Evolutionary conservation across 37 sponge, comb jelly and placozoan genomes (phyloP).

Genomic region (Ianthella basta): DNA sequence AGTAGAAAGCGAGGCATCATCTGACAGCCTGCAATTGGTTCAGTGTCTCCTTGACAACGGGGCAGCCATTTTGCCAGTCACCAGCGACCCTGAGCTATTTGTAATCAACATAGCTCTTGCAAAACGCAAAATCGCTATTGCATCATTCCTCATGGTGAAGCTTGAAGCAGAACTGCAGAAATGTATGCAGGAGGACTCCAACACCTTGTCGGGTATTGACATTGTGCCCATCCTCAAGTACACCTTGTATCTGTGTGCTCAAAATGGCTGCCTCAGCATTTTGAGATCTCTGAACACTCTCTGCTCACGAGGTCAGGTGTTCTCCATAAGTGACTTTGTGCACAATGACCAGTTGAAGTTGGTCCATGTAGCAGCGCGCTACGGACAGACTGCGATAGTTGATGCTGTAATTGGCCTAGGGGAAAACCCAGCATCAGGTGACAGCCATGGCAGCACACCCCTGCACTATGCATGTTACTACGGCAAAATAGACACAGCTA

Average conservation of each 20-base stretch:
- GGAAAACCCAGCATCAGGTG: constrained; percentile 29
- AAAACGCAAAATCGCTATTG: constrained; percentile 23
- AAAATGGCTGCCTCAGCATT: background rate
- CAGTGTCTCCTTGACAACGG: constrained; percentile 52
- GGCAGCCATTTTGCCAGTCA: constrained; percentile 50
- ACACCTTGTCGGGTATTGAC: background rate
- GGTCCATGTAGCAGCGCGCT: constrained; percentile 52
- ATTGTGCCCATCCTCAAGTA: background rate
- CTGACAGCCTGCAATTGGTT: constrained; percentile 45
- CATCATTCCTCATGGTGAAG: constrained; percentile 36
- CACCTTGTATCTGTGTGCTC: background rate
- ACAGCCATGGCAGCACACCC: constrained; percentile 54
- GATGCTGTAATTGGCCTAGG: constrained; percentile 42
- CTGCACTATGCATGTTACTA: constrained; percentile 76
- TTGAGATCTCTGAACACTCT: background rate
- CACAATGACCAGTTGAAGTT: constrained; percentile 44
- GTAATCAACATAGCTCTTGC: constrained; percentile 48
- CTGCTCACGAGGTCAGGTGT: background rate
- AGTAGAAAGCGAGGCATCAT: constrained; percentile 18
- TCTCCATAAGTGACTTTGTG: constrained; percentile 13
- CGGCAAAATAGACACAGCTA: constrained; percentile 44
- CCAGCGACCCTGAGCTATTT: constrained; percentile 60
- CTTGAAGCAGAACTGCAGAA: constrained; percentile 9
- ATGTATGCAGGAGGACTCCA: background rate
- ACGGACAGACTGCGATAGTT: constrained; percentile 46